phyloP scores from a whole-genome alignment of 1,140 invertebrate genomes.

The Drosophila asahinai region DNA sequence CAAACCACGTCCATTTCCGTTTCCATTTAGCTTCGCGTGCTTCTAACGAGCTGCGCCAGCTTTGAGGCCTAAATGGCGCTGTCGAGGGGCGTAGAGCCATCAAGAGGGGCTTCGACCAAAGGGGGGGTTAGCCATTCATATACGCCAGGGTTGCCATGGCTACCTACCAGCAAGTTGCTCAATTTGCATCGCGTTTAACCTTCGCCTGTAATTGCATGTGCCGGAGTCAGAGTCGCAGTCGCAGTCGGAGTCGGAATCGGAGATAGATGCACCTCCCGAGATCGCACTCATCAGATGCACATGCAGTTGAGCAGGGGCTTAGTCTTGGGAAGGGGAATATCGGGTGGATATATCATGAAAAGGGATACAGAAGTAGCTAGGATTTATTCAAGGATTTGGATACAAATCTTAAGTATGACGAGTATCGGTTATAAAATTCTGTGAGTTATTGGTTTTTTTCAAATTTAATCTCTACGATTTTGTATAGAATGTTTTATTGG shows the following conservation, averaged over 20 bases:
- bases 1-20: slow-evolving; percentile 49
- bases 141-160: slow-evolving; percentile 45
- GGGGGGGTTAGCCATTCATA: slow-evolving; percentile 23
- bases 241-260: slow-evolving; percentile 10
- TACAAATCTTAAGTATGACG: too few relatives aligned
- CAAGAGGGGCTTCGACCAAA: not conserved
- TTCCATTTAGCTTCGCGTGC: slow-evolving; percentile 53
- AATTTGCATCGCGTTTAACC: slow-evolving; percentile 50
- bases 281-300: slow-evolving; percentile 37
- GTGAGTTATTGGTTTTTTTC: too few relatives aligned
- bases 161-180: slow-evolving; percentile 34
- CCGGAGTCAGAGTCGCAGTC: slow-evolving; percentile 1
- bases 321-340: not conserved
- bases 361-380: not conserved
- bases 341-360: not conserved
- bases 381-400: too few relatives aligned
- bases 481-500: too few relatives aligned
- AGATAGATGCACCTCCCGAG: slow-evolving; percentile 17
- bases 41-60: slow-evolving; percentile 41
- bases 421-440: too few relatives aligned
- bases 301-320: slow-evolving; percentile 22
- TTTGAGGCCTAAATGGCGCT: slow-evolving; percentile 31
- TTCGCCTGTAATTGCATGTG: slow-evolving; percentile 68
- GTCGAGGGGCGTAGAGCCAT: not conserved
- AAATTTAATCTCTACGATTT: too few relatives aligned